Percentiles rank a stretch among this genome's conserved stretches.
phyloP scores from a whole-genome alignment of 1,140 invertebrate species.

The Drosophila nikananu region DNA sequence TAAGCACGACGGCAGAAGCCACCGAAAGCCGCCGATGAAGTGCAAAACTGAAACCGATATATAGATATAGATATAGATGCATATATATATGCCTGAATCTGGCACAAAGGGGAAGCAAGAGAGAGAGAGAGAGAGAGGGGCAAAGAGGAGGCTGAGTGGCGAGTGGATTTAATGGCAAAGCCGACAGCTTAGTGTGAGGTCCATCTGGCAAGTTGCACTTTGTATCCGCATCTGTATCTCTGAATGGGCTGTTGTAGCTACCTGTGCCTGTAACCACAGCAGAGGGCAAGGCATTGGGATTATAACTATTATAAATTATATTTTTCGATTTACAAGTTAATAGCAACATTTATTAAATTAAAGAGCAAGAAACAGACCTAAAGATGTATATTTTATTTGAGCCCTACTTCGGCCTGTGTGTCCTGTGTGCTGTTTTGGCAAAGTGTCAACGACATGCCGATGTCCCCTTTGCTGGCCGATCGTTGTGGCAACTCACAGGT shows the following conservation, averaged over 20 bases:
- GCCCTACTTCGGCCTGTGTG: neutral
- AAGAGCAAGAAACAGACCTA: neutral
- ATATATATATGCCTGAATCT: conserved; percentile 18
- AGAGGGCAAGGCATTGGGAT: neutral
- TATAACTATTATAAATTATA: neutral
- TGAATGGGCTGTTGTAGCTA: conserved; percentile 3
- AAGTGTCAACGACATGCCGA: conserved; percentile 24
- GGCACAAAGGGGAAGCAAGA: conserved; percentile 24
- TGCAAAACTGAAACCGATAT: conserved; percentile 20
- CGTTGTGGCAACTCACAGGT: neutral
- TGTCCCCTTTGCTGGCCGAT: conserved; percentile 1
- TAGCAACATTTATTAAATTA: neutral
- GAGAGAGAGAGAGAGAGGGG: neutral
- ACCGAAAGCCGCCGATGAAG: conserved; percentile 32
- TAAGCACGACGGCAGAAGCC: conserved; percentile 23
- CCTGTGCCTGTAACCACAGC: neutral
- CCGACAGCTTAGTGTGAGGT: conserved; percentile 53
- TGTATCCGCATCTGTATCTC: conserved; percentile 21
- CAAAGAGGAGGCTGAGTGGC: neutral
- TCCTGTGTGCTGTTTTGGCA: neutral
- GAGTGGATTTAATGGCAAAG: conserved; percentile 49
- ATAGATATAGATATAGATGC: neutral
- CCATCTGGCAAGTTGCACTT: conserved; percentile 30
- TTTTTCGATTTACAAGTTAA: neutral
- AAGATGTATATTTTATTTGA: neutral